Evolutionary conservation across 2,113 vertebrate genomes (phyloP).

Genomic region (Notarius lentiginosus): DNA sequence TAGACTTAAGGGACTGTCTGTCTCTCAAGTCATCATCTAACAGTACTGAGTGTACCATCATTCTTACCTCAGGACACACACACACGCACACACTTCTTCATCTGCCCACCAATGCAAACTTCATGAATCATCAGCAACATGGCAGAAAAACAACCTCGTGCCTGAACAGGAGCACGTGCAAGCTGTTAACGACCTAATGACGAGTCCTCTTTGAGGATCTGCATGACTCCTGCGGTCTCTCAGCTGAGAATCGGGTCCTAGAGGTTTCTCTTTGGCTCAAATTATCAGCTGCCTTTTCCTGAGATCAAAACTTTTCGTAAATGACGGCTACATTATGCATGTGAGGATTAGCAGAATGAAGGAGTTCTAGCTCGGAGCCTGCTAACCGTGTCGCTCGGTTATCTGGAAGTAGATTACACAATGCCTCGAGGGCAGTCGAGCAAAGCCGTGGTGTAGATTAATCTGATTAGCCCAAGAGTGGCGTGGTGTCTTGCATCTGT

Average conservation of each 20-base stretch:
- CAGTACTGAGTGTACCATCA: slow-evolving; percentile 20
- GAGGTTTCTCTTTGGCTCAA: background rate
- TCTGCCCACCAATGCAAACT: slow-evolving; percentile 1
- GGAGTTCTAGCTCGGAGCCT: slow-evolving; percentile 37
- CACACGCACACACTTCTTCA: slow-evolving; percentile 40
- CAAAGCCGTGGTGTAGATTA: slow-evolving; percentile 22
- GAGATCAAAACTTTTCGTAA: background rate
- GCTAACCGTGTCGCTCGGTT: slow-evolving; percentile 32
- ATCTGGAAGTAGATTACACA: slow-evolving; percentile 42
- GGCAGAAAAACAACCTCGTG: slow-evolving; percentile 29
- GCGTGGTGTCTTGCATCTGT: slow-evolving; percentile 19
- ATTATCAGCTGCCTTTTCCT: slow-evolving; percentile 6
- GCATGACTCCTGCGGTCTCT: background rate
- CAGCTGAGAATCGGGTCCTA: background rate
- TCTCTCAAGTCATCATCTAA: slow-evolving; percentile 27
- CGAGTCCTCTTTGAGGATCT: slow-evolving; percentile 25
- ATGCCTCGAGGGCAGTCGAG: slow-evolving; percentile 18
- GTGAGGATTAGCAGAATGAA: slow-evolving; percentile 33
- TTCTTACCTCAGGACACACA: slow-evolving; percentile 37
- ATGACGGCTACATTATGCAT: slow-evolving; percentile 37
- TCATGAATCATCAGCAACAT: slow-evolving; percentile 44
- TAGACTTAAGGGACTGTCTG: slow-evolving; percentile 5
- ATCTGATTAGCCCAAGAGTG: slow-evolving; percentile 27
- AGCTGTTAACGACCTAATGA: slow-evolving; percentile 34
- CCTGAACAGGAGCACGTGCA: slow-evolving; percentile 18